Percentiles rank a stretch among this genome's conserved stretches.
Evolutionary conservation across 2,113 vertebrate genomes (phyloP).

Genomic region (Dicrurus megarhynchus): DNA sequence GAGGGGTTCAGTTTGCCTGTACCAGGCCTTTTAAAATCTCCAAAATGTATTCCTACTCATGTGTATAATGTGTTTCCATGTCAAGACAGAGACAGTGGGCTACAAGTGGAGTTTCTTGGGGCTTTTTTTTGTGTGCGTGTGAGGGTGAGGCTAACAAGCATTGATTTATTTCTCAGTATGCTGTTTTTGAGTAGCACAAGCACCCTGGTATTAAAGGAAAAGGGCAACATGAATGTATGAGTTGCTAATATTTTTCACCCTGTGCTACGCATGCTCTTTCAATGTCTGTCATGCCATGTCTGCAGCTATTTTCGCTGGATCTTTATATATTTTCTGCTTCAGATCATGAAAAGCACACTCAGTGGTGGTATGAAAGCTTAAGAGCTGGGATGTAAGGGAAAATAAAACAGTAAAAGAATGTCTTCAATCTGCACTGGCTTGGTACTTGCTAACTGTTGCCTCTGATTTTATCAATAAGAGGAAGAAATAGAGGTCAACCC

Average conservation of each 20-base stretch:
- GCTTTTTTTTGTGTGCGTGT: neutral
- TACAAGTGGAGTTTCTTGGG: neutral
- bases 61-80: neutral
- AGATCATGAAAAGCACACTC: neutral
- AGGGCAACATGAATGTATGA: neutral
- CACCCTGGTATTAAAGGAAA: neutral
- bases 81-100: neutral
- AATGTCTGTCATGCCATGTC: neutral
- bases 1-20: neutral
- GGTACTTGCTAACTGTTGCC: neutral
- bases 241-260: neutral
- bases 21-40: neutral
- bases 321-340: neutral
- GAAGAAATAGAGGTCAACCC: neutral
- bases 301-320: neutral
- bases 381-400: neutral
- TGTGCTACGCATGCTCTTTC: neutral
- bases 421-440: neutral
- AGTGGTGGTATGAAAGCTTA: neutral
- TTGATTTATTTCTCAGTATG: neutral
- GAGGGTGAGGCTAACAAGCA: neutral
- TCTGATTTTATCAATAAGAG: neutral
- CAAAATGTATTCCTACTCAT: neutral
- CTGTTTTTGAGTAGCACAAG: neutral
- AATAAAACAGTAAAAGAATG: neutral